Conservation (phyloP, 2,113 vertebrate species). For the Rhynchopsitta pachyrhyncha region DNA sequence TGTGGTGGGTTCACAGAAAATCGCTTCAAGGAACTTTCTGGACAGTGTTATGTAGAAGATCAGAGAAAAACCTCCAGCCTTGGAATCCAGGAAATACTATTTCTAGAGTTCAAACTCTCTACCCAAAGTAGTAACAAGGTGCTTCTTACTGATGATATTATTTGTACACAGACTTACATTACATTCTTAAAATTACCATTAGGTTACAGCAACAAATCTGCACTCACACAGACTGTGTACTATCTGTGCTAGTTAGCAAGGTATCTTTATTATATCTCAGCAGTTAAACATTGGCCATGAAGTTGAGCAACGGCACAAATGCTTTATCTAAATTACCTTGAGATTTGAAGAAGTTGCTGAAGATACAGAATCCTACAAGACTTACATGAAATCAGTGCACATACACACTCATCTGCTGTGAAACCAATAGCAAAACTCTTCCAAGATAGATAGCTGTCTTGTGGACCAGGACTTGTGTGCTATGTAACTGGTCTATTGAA, state of each 20-base stretch:
- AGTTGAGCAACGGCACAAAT: not conserved
- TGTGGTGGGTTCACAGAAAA: not conserved
- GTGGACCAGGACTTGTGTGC: not conserved
- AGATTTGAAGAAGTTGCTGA: slow-evolving; percentile 32
- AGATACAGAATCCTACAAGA: slow-evolving; percentile 15
- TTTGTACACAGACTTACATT: not conserved
- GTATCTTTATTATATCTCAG: slow-evolving; percentile 20
- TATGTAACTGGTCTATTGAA: not conserved
- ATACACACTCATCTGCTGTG: not conserved
- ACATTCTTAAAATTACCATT: not conserved
- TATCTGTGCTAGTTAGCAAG: not conserved
- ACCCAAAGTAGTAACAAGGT: not conserved
- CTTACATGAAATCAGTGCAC: slow-evolving; percentile 30
- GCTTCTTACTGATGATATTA: not conserved
- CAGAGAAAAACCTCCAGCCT: not conserved
- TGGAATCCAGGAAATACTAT: not conserved
- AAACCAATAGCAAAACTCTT: not conserved
- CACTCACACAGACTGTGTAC: not conserved
- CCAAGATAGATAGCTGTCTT: not conserved
- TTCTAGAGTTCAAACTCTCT: not conserved
- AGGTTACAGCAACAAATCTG: not conserved
- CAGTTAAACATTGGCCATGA: slow-evolving; percentile 42
- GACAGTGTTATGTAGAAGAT: not conserved
- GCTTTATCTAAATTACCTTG: slow-evolving; percentile 57
- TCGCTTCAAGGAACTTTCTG: not conserved